Conservation (phyloP, 2,888 invertebrate genomes). For the Augochlorella aurata region DNA sequence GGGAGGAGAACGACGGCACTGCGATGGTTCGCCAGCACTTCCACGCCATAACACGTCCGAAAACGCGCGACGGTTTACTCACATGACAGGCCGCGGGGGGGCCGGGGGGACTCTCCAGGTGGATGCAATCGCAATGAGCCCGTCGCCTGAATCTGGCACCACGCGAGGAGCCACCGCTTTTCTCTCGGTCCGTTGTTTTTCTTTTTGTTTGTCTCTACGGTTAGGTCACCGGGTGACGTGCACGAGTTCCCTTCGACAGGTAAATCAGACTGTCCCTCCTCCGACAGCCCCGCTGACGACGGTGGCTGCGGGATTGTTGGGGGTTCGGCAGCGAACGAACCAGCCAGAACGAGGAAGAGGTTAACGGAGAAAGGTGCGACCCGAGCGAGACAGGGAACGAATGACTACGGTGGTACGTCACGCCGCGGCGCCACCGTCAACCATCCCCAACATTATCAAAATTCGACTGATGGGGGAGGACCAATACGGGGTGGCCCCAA, state of each 20-base stretch:
- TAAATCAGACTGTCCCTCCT: constrained; percentile 64
- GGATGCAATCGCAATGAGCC: background rate
- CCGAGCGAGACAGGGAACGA: constrained; percentile 28
- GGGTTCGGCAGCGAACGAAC: constrained; percentile 53
- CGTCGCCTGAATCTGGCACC: background rate
- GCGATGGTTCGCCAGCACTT: constrained; percentile 53
- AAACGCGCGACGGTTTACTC: constrained; percentile 42
- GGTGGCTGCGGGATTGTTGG: constrained; percentile 66
- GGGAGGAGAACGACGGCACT: constrained; percentile 36
- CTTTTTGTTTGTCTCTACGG: background rate
- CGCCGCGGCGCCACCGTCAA: constrained; percentile 41
- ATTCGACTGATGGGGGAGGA: background rate
- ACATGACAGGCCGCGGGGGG: constrained; percentile 42
- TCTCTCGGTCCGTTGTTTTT: background rate
- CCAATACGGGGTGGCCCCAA: background rate
- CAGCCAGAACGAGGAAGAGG: constrained; percentile 43
- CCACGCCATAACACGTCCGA: constrained; percentile 60
- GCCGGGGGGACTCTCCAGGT: background rate
- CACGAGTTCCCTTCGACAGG: constrained; percentile 58
- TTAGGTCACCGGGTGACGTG: constrained; percentile 27
- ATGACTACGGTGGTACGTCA: constrained; percentile 25
- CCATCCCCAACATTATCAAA: constrained; percentile 12
- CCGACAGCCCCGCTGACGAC: constrained; percentile 61
- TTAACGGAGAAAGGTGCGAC: constrained; percentile 37
- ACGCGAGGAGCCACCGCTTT: constrained; percentile 15